These are phyloP conservation scores for Buphagus erythrorhynchus DNA, from an alignment of 2,797 vertebrate genomes.

Conservation along the genomic window DNA sequence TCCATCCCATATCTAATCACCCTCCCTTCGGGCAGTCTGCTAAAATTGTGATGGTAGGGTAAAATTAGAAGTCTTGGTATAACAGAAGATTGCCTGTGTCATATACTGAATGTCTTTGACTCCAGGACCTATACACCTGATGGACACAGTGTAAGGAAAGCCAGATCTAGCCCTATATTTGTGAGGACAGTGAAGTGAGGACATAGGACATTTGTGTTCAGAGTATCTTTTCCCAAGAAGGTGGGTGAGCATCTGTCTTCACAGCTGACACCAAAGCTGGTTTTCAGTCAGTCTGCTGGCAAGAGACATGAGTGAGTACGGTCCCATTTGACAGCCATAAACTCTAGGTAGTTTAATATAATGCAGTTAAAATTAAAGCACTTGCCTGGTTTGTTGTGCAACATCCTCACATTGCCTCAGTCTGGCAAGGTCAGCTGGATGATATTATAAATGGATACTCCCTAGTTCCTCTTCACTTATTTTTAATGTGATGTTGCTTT, in stretches of 20 bases:
- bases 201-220: neutral
- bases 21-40: neutral
- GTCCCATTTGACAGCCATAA: neutral
- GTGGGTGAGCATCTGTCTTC: slow-evolving; percentile 1
- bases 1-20: neutral
- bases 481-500: neutral
- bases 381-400: neutral
- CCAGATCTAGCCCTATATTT: neutral
- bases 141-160: neutral
- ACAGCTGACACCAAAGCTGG: neutral
- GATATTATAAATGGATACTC: neutral
- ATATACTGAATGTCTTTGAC: neutral
- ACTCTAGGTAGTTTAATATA: neutral
- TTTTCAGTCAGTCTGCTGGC: slow-evolving; percentile 7
- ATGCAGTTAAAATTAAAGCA: slow-evolving; percentile 14
- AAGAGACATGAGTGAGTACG: neutral
- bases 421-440: slow-evolving; percentile 2
- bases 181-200: neutral
- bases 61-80: neutral
- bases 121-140: neutral
- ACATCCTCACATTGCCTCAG: neutral
- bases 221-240: neutral
- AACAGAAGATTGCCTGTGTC: neutral
- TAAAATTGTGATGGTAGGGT: neutral
- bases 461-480: neutral